phyloP scores from a whole-genome alignment of 2,797 vertebrate species.

The Coendou prehensilis region DNA sequence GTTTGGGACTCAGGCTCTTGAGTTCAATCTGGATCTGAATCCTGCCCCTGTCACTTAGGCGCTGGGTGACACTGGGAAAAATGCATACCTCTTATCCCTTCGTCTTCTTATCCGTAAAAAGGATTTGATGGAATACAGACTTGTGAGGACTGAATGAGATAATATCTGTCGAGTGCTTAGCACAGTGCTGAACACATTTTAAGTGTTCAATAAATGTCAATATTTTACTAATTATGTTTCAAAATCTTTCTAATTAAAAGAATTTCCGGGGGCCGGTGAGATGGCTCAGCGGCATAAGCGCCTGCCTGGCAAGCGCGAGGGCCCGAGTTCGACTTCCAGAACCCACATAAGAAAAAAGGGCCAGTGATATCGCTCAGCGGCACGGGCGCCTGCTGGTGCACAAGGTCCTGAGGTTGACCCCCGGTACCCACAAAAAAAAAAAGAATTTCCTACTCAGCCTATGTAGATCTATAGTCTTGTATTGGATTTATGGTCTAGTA shows the following conservation, averaged over 20 bases:
- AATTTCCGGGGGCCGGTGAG: background rate
- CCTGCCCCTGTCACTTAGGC: background rate
- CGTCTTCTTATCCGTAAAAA: conserved; percentile 1
- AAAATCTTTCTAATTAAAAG: background rate
- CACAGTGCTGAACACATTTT: background rate
- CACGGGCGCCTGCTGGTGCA: too few relatives aligned
- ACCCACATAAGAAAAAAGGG: too few relatives aligned
- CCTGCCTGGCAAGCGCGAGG: too few relatives aligned
- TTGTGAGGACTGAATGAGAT: background rate
- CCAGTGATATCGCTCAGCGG: too few relatives aligned
- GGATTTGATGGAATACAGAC: background rate
- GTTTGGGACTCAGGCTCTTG: background rate
- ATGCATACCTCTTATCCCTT: background rate
- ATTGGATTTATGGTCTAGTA: background rate
- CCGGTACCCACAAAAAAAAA: background rate
- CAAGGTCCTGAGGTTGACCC: too few relatives aligned
- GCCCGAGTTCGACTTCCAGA: too few relatives aligned
- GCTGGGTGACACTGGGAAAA: background rate
- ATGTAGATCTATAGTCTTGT: background rate
- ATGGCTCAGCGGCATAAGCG: too few relatives aligned
- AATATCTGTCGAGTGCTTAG: background rate
- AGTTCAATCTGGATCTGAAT: conserved; percentile 31
- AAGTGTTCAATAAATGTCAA: background rate
- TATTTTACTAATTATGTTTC: background rate
- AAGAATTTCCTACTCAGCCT: background rate